phyloP scores from a whole-genome alignment of 2,888 invertebrate species.

The Apamea anceps region DNA sequence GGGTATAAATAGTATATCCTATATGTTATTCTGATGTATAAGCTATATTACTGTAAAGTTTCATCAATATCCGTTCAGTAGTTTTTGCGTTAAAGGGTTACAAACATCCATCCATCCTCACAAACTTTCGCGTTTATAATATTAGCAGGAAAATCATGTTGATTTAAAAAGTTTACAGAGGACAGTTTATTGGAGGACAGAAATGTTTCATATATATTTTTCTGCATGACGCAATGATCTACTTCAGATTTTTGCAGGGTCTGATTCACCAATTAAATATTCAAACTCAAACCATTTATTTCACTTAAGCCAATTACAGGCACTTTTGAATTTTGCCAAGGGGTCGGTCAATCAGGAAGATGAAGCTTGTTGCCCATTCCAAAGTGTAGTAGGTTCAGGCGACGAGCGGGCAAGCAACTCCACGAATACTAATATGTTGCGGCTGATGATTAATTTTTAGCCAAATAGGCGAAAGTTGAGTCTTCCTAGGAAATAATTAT shows the following conservation, averaged over 20 bases:
- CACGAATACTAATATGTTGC: neutral
- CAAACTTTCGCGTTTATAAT: no score
- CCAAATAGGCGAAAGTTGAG: neutral
- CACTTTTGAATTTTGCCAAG: neutral
- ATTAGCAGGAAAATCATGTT: neutral
- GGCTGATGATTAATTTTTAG: conserved; percentile 1
- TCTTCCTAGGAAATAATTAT: neutral
- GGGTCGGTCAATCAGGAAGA: neutral
- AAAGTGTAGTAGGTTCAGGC: neutral
- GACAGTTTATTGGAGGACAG: neutral
- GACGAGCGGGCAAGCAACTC: neutral
- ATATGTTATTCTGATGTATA: no score
- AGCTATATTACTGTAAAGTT: no score
- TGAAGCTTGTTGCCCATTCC: neutral
- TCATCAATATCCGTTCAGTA: no score
- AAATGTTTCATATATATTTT: neutral
- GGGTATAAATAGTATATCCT: no score
- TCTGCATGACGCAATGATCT: conserved; percentile 5
- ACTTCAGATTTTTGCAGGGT: neutral
- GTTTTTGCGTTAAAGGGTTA: no score
- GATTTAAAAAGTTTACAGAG: neutral
- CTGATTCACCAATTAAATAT: conserved; percentile 22
- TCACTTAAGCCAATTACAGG: neutral
- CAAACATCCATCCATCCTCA: no score
- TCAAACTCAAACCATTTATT: neutral